Percentiles rank a stretch among this genome's conserved stretches.
Evolutionary conservation across 2,797 vertebrate species (phyloP).

Genomic region (Pteronotus mesoamericanus): DNA sequence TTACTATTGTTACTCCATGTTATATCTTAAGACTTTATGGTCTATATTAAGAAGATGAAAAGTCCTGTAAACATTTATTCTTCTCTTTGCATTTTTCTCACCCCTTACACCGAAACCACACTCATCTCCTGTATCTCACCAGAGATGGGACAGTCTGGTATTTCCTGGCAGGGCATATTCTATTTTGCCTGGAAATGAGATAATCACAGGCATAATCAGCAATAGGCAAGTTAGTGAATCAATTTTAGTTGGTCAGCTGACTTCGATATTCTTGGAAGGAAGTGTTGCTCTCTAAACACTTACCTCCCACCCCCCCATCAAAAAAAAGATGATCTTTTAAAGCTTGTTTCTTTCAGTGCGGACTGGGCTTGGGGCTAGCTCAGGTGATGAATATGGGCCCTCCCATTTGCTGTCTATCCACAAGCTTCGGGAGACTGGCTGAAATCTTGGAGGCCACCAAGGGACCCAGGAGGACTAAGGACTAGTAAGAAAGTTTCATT

Average conservation of each 20-base stretch:
- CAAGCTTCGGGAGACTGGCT: neutral
- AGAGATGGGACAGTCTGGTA: neutral
- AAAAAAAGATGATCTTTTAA: neutral
- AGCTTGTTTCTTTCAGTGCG: neutral
- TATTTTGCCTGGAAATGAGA: neutral
- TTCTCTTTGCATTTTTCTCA: neutral
- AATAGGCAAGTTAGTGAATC: neutral
- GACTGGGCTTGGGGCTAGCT: neutral
- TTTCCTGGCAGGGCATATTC: neutral
- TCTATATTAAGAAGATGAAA: neutral
- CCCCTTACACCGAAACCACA: neutral
- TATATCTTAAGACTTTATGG: neutral
- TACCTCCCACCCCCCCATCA: fast-evolving
- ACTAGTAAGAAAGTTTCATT: neutral
- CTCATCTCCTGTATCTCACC: neutral
- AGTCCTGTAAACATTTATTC: neutral
- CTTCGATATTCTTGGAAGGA: neutral
- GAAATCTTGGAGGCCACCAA: neutral
- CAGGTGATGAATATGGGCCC: neutral
- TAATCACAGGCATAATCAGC: neutral
- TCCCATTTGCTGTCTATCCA: neutral
- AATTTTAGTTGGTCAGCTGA: neutral
- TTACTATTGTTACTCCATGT: neutral
- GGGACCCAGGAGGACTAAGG: neutral
- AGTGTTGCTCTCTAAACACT: neutral